Evolutionary conservation across 2,113 vertebrate species (phyloP), one percentile per base, ranked within the genome.

Genomic region (Plecturocebus donacophilus): DNA sequence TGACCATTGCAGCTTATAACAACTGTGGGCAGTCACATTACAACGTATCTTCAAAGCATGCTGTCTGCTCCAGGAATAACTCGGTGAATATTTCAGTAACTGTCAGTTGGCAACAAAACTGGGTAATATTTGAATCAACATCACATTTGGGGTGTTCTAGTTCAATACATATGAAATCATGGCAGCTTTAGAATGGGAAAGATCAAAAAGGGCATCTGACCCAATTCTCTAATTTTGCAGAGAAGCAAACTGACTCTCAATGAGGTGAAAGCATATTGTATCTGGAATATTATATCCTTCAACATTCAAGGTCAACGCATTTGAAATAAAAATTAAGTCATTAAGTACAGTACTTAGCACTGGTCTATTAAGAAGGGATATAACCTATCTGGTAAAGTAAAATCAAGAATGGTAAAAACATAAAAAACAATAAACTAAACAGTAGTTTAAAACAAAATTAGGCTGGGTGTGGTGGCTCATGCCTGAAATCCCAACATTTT

Each of bases 361-460:
- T 16, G 45, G 35, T 9, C 20, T 88, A 27, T 54, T 13, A 54
- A 32, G n/a, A 87, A 70, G 54, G 49, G 14, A 61, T 42, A 8
- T 9, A 47, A 52, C 54, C 38, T 93, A 27, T 70, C 38, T 76
- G 32, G 14, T 56, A 73, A 94, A 66, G 30, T 13, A 61, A 75
- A 40, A 68, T 66, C 45, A 80, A 21, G 70, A 2, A 20, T 42
- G 38, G 19, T 80, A 12, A 96, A 79, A 68, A 73, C 8, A 27
- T 25, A 32, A 77, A 35, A 38, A 86, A 86, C 11, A 66, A 58
- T 75, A 75, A 80, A 56, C 73, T 25, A 86, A 71, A 90, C 10
- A 61, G 73, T 71, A 86, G 27, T 86, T 93, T 86, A 66, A 94
- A 86, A 80, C 80, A 64, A 93, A 90, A 94, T 64, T 75, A 54